These are phyloP conservation scores for Pyrgus malvae DNA, from an alignment of 2,888 invertebrate genomes.

Conservation along the genomic window DNA sequence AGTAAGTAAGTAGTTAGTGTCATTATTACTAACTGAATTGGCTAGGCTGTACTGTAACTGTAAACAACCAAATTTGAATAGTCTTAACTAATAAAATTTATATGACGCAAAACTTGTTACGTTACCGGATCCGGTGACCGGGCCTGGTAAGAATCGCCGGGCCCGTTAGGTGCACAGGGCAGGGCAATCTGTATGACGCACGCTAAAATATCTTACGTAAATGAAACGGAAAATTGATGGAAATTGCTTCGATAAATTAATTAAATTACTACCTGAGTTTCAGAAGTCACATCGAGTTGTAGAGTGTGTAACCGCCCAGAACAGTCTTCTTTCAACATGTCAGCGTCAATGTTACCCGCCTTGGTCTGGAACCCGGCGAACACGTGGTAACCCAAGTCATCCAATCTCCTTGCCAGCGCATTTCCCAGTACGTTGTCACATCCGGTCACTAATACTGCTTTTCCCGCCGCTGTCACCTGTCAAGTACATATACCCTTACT, in stretches of 20 bases:
- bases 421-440: slow-evolving; percentile 90
- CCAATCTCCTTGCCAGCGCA: slow-evolving; percentile 88
- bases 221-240: neutral
- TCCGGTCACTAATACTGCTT: slow-evolving; percentile 92
- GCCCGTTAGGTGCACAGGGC: too few relatives aligned
- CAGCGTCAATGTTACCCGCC: slow-evolving; percentile 85
- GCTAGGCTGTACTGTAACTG: too few relatives aligned
- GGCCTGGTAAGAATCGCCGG: too few relatives aligned
- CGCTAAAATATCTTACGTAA: too few relatives aligned
- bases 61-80: too few relatives aligned
- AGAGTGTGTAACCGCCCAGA: slow-evolving; percentile 88
- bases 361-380: slow-evolving; percentile 91
- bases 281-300: slow-evolving; percentile 91
- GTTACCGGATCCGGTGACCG: too few relatives aligned
- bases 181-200: too few relatives aligned
- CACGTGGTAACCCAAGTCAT: slow-evolving; percentile 93
- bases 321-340: slow-evolving; percentile 89
- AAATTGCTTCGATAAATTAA: neutral
- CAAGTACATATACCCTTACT: neutral
- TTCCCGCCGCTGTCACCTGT: slow-evolving; percentile 90
- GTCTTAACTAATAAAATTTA: too few relatives aligned
- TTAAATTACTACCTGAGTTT: slow-evolving; percentile 79
- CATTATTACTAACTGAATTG: too few relatives aligned
- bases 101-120: too few relatives aligned
- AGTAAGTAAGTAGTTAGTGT: too few relatives aligned